phyloP scores from a whole-genome alignment of 2,797 vertebrate genomes.

The Artibeus lituratus region DNA sequence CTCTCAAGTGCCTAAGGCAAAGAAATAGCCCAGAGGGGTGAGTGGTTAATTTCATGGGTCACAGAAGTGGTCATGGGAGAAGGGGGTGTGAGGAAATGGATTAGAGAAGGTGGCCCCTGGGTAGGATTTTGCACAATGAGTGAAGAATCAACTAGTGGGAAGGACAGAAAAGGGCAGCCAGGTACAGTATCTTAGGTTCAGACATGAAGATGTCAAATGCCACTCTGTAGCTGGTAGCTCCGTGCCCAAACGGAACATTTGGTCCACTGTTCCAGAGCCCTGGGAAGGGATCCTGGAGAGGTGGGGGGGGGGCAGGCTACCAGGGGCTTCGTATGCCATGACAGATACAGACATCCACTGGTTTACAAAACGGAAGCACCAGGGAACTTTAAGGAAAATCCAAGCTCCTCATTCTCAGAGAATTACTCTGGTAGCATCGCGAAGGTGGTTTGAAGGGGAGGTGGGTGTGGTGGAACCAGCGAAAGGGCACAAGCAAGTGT shows the following conservation, averaged over 20 bases:
- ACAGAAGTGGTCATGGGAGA: neutral
- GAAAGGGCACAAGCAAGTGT: neutral
- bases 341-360: neutral
- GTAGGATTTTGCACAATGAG: neutral
- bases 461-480: neutral
- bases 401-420: neutral
- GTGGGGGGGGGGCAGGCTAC: neutral
- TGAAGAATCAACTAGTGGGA: neutral
- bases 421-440: neutral
- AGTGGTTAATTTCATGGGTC: neutral
- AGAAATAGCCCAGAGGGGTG: neutral
- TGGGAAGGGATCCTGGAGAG: neutral
- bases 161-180: neutral
- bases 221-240: neutral
- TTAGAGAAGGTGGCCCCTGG: neutral
- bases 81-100: neutral
- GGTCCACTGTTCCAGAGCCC: too few species aligned
- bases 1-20: neutral
- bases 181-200: neutral
- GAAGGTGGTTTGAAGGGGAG: neutral
- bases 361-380: neutral
- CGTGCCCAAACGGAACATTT: neutral
- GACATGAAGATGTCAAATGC: neutral
- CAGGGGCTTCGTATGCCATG: rapidly evolving
- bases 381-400: neutral